These are phyloP conservation scores for Diadema setosum DNA, from an alignment of 35 echinoderm and acorn worm species.

Conservation along the genomic window DNA sequence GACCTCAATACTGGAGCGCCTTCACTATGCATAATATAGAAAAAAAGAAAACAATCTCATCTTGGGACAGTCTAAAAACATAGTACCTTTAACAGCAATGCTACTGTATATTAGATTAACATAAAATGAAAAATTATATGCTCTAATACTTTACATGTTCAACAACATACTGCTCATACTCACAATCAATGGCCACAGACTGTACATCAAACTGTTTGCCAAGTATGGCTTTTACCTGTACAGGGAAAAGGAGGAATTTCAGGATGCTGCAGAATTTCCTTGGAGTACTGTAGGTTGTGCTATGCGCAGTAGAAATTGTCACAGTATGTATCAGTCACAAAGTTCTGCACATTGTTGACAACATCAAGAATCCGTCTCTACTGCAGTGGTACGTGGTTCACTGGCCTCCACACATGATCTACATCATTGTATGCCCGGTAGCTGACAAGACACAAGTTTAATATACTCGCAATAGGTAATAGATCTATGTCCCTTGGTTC, in stretches of 20 bases:
- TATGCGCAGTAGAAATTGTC: neutral
- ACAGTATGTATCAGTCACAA: neutral
- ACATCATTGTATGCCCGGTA: too few species aligned
- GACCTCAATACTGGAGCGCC: neutral
- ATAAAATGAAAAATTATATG: neutral
- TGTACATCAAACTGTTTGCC: conserved; percentile 57
- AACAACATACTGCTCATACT: neutral
- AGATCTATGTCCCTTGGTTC: too few species aligned
- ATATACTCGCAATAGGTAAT: too few species aligned
- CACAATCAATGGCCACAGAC: conserved; percentile 76
- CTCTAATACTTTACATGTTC: neutral
- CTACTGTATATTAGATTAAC: neutral
- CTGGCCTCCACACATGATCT: neutral
- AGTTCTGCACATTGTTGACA: neutral
- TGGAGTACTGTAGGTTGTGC: neutral
- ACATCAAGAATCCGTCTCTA: neutral
- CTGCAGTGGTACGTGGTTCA: neutral
- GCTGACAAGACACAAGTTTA: too few species aligned
- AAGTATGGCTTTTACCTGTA: conserved; percentile 74
- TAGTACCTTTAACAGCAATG: neutral
- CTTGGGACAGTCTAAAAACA: neutral
- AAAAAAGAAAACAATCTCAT: neutral
- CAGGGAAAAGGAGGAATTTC: neutral
- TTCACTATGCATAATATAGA: neutral
- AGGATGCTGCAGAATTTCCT: neutral